phyloP scores from a whole-genome alignment of 2,797 vertebrate species.

The Peromyscus nudipes region DNA sequence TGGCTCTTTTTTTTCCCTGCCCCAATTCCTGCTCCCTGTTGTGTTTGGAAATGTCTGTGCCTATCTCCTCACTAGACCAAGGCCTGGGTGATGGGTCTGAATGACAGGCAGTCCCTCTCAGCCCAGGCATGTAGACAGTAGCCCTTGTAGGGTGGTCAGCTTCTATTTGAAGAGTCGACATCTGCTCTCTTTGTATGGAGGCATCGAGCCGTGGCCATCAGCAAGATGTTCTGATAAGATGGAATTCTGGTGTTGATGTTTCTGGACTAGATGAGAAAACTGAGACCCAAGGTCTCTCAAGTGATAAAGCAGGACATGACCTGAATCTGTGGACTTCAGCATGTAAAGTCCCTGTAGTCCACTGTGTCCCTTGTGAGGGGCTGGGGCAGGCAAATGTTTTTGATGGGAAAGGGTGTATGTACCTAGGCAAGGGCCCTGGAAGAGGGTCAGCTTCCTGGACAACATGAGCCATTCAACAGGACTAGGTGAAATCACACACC shows the following conservation, averaged over 20 bases:
- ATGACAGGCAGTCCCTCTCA: rapidly evolving
- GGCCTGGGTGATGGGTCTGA: neutral
- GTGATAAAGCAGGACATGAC: neutral
- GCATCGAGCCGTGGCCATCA: neutral
- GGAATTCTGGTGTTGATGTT: neutral
- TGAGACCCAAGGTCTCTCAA: neutral
- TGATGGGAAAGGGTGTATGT: too few relatives aligned
- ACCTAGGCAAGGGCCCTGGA: rapidly evolving
- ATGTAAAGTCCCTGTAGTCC: neutral
- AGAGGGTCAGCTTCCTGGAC: rapidly evolving
- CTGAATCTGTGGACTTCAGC: rapidly evolving
- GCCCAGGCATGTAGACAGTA: neutral
- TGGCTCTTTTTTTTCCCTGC: rapidly evolving
- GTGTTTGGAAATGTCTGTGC: too few relatives aligned
- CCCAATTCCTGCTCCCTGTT: too few relatives aligned
- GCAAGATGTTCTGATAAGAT: rapidly evolving
- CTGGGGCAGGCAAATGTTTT: neutral
- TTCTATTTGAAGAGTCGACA: neutral
- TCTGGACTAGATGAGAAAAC: neutral
- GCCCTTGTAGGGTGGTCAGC: neutral
- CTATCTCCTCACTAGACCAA: neutral
- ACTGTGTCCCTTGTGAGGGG: neutral
- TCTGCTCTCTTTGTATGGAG: neutral
- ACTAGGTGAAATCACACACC: neutral
- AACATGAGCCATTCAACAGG: rapidly evolving